Evolutionary conservation across 2,113 vertebrate genomes (phyloP), one percentile per base, ranked within the genome.

Genomic region (Chaetodon auriga): DNA sequence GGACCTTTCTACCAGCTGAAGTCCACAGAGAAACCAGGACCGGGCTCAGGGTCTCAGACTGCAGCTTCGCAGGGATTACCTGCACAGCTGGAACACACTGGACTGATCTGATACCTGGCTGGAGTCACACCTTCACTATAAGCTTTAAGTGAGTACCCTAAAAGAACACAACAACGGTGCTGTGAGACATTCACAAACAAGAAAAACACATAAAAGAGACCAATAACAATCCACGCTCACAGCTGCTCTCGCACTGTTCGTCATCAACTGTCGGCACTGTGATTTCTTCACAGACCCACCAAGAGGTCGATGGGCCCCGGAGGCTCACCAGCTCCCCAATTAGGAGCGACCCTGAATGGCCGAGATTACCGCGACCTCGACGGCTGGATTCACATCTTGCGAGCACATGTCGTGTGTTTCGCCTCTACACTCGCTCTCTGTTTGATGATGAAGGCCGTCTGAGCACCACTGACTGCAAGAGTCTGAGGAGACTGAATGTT

Each of bases 331-430:
- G 21, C n/a, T 1, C 21, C 6, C 5, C 45, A 36, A 68, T 84
- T 18, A 90, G 6, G n/a, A 4, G n/a, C 0, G 77, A 85, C 58
- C 57, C 36, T 6, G 30, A 62, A 82, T 2, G 77, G 53, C 53
- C 19, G 5, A 15, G 65, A 75, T 80, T 5, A 53, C 21, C 1
- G 13, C 1, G 0, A 38, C 68, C 55, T 55, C 10, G 6, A 61
- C 43, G 2, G 7, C 7, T 15, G 43, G 63, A 49, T 16, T 6
- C 68, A 71, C 86, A 88, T 88, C 61, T 88, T 54, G 66, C 13
- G 4, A 38, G 30, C 89, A 90, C 62, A 83, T 86, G 80, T 48
- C 43, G 43, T 15, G 46, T 48, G 38, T 38, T 45, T 53, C 9
- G 1, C 38, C 60, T 45, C 46, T 6, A 0, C 8, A 21, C 43